phyloP scores from a whole-genome alignment of 2,888 invertebrate species.

The Lacanobia oleracea region DNA sequence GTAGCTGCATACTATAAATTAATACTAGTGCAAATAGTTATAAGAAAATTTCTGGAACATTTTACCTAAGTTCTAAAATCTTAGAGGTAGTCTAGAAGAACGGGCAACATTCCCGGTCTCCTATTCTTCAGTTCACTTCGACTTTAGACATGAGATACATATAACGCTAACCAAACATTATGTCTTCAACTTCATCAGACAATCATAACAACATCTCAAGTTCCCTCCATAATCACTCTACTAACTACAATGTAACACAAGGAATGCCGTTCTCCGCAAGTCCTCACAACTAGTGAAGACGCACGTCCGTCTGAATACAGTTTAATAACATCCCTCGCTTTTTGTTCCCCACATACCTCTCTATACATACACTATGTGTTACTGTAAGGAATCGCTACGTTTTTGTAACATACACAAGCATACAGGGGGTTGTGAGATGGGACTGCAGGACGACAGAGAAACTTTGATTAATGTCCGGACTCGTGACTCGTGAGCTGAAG shows the following conservation, averaged over 20 bases:
- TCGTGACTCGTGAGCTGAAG: not conserved
- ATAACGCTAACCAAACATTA: too few relatives aligned
- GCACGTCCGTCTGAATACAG: conserved; percentile 51
- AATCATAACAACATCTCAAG: not conserved
- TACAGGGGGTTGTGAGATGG: not conserved
- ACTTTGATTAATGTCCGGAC: conserved; percentile 25
- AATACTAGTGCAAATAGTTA: too few relatives aligned
- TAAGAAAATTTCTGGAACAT: too few relatives aligned
- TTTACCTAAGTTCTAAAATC: too few relatives aligned
- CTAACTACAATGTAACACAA: not conserved
- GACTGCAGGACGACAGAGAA: not conserved
- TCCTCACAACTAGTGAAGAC: conserved; percentile 8
- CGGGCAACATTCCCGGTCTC: too few relatives aligned
- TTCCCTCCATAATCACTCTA: not conserved
- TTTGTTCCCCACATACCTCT: conserved; percentile 24
- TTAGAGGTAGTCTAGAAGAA: too few relatives aligned
- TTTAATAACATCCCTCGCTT: conserved; percentile 50
- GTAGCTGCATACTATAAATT: too few relatives aligned
- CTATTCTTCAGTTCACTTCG: too few relatives aligned
- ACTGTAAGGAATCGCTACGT: not conserved
- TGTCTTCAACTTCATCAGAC: not conserved
- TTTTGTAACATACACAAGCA: conserved; percentile 7
- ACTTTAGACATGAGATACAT: too few relatives aligned
- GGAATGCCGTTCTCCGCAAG: not conserved
- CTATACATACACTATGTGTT: not conserved